Evolutionary conservation across 1,140 invertebrate genomes (phyloP).

Genomic region (Zaprionus ghesquierei): DNA sequence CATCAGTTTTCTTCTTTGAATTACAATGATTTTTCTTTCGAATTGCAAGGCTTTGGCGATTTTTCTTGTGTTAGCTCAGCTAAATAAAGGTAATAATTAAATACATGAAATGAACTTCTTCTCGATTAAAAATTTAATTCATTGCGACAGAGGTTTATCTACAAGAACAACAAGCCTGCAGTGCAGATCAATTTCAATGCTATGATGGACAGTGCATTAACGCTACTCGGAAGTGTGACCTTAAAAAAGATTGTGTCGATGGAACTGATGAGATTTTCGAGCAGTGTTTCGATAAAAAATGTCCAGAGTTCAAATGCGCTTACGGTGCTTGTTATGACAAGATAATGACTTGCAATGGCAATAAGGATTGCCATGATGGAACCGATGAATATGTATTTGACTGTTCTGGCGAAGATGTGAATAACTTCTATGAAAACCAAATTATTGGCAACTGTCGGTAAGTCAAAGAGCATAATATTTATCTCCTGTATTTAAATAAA

Average conservation of each 20-base stretch:
- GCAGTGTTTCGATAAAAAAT: constrained; percentile 63
- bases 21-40: not conserved
- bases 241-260: constrained; percentile 83
- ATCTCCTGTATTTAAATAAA: too few relatives aligned
- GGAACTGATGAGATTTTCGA: constrained; percentile 85
- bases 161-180: not conserved
- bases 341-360: constrained; percentile 84
- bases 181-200: constrained; percentile 1
- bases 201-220: constrained; percentile 9
- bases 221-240: constrained; percentile 62
- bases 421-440: not conserved
- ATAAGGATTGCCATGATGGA: constrained; percentile 82
- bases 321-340: constrained; percentile 85
- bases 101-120: not conserved
- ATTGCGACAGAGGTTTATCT: not conserved
- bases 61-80: not conserved
- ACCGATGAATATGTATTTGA: constrained; percentile 84
- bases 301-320: constrained; percentile 83
- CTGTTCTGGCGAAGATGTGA: not conserved
- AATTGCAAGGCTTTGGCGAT: not conserved
- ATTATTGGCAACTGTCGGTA: constrained; percentile 65
- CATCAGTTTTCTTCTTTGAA: not conserved
- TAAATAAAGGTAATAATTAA: not conserved
- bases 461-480: not conserved
- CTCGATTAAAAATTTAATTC: not conserved